Conservation (phyloP, 92 coral and sea anemone genomes). For the Bergia sp. region DNA sequence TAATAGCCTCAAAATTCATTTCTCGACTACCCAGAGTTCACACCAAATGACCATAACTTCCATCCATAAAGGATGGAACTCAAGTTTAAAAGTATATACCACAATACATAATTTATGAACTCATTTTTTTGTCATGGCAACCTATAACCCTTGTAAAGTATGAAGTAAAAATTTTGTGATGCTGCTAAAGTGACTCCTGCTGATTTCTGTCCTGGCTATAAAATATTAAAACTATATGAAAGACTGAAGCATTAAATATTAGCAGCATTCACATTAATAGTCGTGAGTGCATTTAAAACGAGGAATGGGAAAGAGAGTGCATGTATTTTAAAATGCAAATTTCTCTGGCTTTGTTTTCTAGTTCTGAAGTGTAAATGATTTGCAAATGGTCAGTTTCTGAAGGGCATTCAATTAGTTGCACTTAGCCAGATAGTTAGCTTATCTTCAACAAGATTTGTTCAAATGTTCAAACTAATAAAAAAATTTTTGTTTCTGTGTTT, state of each 20-base stretch:
- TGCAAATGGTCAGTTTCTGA: constrained; percentile 29
- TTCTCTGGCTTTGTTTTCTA: constrained; percentile 1
- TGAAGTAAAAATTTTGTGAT: constrained; percentile 26
- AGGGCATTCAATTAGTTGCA: constrained; percentile 22
- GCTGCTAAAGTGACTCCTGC: background rate
- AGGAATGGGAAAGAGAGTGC: background rate
- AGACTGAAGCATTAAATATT: background rate
- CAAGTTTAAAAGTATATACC: background rate
- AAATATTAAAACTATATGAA: background rate
- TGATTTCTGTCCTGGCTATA: background rate
- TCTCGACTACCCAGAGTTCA: constrained; percentile 5
- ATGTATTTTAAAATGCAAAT: constrained; percentile 26
- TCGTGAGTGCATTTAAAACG: background rate
- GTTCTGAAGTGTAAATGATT: constrained; percentile 21
- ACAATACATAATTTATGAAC: constrained; percentile 44
- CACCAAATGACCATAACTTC: background rate
- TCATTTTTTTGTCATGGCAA: constrained; percentile 34
- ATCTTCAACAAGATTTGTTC: constrained; percentile 17
- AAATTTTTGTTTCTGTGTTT: background rate
- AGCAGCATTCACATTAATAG: background rate
- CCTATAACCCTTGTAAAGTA: constrained; percentile 34
- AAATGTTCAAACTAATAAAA: background rate
- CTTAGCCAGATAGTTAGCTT: constrained; percentile 9
- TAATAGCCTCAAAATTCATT: background rate
- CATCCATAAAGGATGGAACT: constrained; percentile 4